These are phyloP conservation scores for Mesorhabditis belari DNA, from an alignment of 2,888 invertebrate species.

Conservation along the genomic window DNA sequence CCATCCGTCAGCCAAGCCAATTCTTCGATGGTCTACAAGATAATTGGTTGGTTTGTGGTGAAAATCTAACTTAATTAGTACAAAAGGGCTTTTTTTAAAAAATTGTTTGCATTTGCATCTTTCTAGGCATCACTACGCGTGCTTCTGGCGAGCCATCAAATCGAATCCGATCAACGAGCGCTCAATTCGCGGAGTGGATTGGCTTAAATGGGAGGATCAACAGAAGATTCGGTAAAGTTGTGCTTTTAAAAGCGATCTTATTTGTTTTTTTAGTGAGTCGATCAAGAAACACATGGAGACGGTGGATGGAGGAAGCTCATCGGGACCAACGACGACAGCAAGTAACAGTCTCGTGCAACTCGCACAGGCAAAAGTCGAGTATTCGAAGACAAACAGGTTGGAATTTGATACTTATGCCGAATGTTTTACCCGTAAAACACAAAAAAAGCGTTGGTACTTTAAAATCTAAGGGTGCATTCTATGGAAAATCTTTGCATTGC, in stretches of 20 bases:
- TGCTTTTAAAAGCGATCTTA: background rate
- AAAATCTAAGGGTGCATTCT: too few species aligned
- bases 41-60: conserved; percentile 27
- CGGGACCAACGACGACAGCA: too few species aligned
- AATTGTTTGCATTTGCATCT: too few species aligned
- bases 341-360: conserved; percentile 5
- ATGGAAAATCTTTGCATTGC: too few species aligned
- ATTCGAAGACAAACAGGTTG: conserved; percentile 13
- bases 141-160: conserved; percentile 55
- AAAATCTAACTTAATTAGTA: too few species aligned
- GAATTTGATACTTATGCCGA: background rate
- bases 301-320: too few species aligned
- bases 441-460: too few species aligned
- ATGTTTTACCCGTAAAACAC: background rate
- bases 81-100: too few species aligned
- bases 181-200: conserved; percentile 56
- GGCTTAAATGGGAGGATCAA: conserved; percentile 58
- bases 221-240: conserved; percentile 7
- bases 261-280: background rate
- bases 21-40: conserved; percentile 47
- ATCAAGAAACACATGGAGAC: too few species aligned
- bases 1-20: conserved; percentile 22
- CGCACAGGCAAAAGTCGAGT: conserved; percentile 14
- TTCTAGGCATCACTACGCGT: conserved; percentile 55
- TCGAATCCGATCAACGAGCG: conserved; percentile 37